phyloP scores from a whole-genome alignment of 1,140 invertebrate genomes.

The Trichonephila inaurata region DNA sequence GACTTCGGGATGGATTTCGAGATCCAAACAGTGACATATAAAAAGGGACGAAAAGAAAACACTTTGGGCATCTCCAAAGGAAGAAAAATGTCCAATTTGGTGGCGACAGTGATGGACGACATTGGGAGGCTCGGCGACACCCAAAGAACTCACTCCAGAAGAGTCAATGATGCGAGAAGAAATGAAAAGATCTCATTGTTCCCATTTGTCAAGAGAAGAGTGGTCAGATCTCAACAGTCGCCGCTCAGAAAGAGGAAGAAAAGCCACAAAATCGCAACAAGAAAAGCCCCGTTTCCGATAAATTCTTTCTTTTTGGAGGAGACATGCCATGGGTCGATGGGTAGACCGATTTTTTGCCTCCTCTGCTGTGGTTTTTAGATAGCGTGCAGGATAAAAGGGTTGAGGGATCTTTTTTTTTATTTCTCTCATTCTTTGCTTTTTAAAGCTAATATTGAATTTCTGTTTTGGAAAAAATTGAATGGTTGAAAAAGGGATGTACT shows the following conservation, averaged over 20 bases:
- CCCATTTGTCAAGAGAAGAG: conserved; percentile 48
- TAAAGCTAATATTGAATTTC: conserved; percentile 31
- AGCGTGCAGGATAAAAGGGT: not conserved
- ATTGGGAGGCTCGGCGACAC: not conserved
- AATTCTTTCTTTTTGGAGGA: not conserved
- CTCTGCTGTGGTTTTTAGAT: conserved; percentile 10
- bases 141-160: conserved; percentile 39
- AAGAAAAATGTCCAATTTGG: conserved; percentile 45
- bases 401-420: not conserved
- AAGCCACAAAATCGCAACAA: conserved; percentile 28
- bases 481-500: not conserved
- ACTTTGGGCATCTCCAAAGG: not conserved
- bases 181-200: conserved; percentile 63
- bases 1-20: not conserved
- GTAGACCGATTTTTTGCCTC: not conserved
- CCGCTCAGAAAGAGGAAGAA: not conserved
- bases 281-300: not conserved
- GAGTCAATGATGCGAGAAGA: conserved; percentile 40
- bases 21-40: not conserved
- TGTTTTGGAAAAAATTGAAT: not conserved
- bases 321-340: not conserved
- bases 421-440: not conserved
- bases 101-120: conserved; percentile 25
- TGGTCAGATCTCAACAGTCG: conserved; percentile 1
- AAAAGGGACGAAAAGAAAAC: conserved; percentile 17